Conservation (phyloP, 2,888 invertebrate species). For the Xestia c-nigrum region DNA sequence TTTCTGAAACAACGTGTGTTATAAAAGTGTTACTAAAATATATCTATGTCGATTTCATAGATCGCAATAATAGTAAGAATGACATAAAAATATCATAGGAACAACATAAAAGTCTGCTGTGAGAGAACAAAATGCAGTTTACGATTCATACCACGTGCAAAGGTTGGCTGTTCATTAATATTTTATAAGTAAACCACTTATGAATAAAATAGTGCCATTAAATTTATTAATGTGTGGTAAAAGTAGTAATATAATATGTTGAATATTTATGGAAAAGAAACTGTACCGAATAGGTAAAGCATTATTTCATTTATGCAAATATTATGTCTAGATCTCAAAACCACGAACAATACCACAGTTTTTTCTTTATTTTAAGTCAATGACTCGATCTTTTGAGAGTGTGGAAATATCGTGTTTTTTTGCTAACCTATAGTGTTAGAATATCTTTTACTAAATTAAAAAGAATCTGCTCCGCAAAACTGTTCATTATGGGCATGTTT, state of each 20-base stretch:
- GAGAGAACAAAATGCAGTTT: conserved; percentile 65
- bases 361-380: background rate
- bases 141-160: conserved; percentile 53
- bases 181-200: conserved; percentile 39
- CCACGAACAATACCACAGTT: background rate
- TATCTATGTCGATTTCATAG: background rate
- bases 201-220: conserved; percentile 24
- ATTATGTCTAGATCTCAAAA: background rate
- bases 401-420: background rate
- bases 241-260: background rate
- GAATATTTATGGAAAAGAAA: background rate
- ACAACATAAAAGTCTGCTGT: conserved; percentile 54
- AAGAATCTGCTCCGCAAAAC: too few species aligned
- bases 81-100: conserved; percentile 59
- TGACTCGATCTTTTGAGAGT: background rate
- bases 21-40: background rate
- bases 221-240: background rate
- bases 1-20: background rate
- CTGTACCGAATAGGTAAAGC: background rate
- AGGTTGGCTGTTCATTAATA: conserved; percentile 33
- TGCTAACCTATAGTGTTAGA: too few species aligned
- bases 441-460: too few species aligned
- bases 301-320: background rate
- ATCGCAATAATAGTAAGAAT: conserved; percentile 1
- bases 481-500: too few species aligned